Base-by-base conservation (phyloP, 2,888 invertebrate species). In the Diabrotica balteata region DNA sequence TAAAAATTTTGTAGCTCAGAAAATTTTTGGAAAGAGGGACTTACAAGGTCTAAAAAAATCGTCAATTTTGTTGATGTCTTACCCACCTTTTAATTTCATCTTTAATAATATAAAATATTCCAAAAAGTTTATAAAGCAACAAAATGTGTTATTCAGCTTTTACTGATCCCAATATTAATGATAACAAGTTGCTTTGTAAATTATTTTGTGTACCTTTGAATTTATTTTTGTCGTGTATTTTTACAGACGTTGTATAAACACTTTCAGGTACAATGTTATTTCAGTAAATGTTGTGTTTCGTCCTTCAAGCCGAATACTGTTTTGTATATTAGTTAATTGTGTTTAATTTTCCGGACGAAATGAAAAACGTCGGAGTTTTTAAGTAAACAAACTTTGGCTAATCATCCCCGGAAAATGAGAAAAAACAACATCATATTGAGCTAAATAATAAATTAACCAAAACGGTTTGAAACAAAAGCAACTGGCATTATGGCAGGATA, bases 211-310 rank as follows among this genome's bases (percentile, higher is more conserved):
- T 67, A 64, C 60, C 44, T 57, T 68, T 54, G 43, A 55, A 66
- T 63, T 72, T 72, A 70, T 70, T 72, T 67, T 72, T 67, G 64
- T 70, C 62, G 53, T 63, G 59, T 72, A 59, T 66, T 69, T 71
- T 57, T 17, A 54, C 59, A 65, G 58, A 66, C 66, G 46, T 59
- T 53, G 45, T 54, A 10, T 53, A 49, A 59, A 57, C 53, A 63
- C 45, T 53, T 44, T 49, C 49, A 59, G 63, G 59, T 66, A 59
- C 32, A 54, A 54, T 63, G 55, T 59, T 59, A 58, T 64, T 64
- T 59, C 46, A 63, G 47, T 51, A 50, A 67, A 59, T 59, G 59
- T 67, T 67, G 17, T 54, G 45, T 44, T 63, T 45, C 45, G 59
- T 53, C 63, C 53, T 55, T 44, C 59, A 43, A 47, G 42, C 5